Evolutionary conservation across 2,113 vertebrate genomes (phyloP).

Genomic region (Eidolon helvum): DNA sequence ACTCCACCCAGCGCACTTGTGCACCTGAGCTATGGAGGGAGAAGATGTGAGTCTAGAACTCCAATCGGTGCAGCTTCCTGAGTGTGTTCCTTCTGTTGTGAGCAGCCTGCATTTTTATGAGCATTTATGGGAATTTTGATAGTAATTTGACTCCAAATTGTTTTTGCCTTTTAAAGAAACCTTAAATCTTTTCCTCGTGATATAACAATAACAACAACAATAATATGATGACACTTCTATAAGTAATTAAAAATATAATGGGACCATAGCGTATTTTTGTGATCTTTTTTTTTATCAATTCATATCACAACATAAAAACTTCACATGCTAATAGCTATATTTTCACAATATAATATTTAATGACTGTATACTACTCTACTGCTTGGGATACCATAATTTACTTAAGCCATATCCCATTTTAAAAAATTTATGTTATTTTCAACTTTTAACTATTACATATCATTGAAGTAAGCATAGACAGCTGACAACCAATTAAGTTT

Average conservation of each 20-base stretch:
- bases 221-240: background rate
- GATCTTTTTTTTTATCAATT: background rate
- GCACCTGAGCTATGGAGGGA: rapidly evolving
- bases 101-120: background rate
- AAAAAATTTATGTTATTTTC: background rate
- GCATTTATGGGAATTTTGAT: background rate
- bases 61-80: background rate
- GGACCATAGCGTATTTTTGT: background rate
- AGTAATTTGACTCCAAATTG: background rate
- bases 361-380: background rate
- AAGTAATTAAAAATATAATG: background rate
- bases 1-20: background rate
- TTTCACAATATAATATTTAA: background rate
- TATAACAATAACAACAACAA: background rate
- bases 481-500: background rate
- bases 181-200: background rate
- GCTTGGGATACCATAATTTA: background rate
- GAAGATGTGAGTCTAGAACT: background rate
- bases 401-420: background rate
- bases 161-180: background rate
- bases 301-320: background rate
- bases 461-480: background rate
- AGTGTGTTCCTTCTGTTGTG: background rate
- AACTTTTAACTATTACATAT: background rate
- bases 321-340: background rate